Base-by-base conservation (phyloP, 2,797 vertebrate species). In the Melanotaenia pygmaea region DNA sequence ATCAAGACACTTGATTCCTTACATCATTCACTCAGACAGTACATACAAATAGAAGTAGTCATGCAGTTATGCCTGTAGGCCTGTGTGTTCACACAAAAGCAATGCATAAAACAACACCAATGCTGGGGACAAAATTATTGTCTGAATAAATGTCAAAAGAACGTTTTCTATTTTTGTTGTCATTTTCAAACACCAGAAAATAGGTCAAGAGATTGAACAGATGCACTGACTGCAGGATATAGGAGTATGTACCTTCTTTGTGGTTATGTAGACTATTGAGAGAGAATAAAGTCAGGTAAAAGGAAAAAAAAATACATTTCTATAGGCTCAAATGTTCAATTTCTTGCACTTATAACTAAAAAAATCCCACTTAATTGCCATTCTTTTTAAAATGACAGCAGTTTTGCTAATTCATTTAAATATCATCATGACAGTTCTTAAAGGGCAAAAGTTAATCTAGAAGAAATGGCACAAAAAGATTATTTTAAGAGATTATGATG, bases 1-100 rank as follows among this genome's bases (percentile, higher is more conserved):
- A 65, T 77, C 45, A 72, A 74, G 61, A 86, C 75, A 68, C 51
- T 70, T 53, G 43, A 67, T 59, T 76, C 64, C 45, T 80, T 76
- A 77, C 67, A 53, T 84, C 74, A 77, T 67, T 67, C 53, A 35
- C 24, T 72, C 62, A 40, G 43, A 74, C 71, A 82, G 62, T 64
- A 79, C 65, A 78, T 59, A 71, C 1, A 77, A 81, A 74, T 58
- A 81, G 30, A 83, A 43, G 50, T 38, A 66, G 43, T 62, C 64
- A 76, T 72, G 74, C 61, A 80, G 59, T 60, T 64, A 59, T 53
- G 67, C 59, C 67, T 72, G 53, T 59, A 54, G 64, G 71, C 63
- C 58, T 59, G n/a, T 35, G 32, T 1, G 1, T n/a, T 16, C 2
- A 10, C 22, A 70, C 16, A 54, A 30, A 60, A 0, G 3, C 53